These are phyloP conservation scores for Julus scanicus DNA, from an alignment of 2,888 invertebrate genomes.

Conservation along the genomic window DNA sequence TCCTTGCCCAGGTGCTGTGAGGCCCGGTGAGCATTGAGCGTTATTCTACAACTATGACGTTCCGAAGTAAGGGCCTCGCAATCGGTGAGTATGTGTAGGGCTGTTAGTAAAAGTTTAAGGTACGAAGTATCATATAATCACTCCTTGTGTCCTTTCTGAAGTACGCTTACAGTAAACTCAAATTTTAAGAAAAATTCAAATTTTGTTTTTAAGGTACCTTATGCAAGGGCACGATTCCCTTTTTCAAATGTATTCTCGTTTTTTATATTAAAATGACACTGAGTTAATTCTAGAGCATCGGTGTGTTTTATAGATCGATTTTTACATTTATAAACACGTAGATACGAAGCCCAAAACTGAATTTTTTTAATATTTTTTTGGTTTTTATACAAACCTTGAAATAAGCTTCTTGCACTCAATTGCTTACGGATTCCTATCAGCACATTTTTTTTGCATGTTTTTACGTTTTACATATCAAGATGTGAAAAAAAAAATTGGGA, in stretches of 20 bases:
- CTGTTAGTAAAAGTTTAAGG: too few relatives aligned
- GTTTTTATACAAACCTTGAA: not conserved
- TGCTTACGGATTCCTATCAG: not conserved
- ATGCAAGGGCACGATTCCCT: too few relatives aligned
- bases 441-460: not conserved
- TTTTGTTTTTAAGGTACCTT: too few relatives aligned
- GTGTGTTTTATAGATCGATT: not conserved
- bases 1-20: too few relatives aligned
- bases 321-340: not conserved
- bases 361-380: not conserved
- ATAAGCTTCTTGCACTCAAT: slow-evolving; percentile 28
- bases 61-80: too few relatives aligned
- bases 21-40: too few relatives aligned
- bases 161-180: too few relatives aligned
- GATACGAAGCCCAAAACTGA: not conserved
- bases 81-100: too few relatives aligned
- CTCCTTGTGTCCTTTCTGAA: too few relatives aligned
- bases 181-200: too few relatives aligned
- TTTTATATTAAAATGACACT: slow-evolving; percentile 15
- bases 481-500: slow-evolving; percentile 18
- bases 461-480: slow-evolving; percentile 43
- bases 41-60: too few relatives aligned
- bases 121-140: too few relatives aligned
- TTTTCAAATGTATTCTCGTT: not conserved
- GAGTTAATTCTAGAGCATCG: not conserved